Evolutionary conservation across 1,140 invertebrate genomes (phyloP), one percentile per base, ranked within the genome.

Genomic region (Olivierus martensii): DNA sequence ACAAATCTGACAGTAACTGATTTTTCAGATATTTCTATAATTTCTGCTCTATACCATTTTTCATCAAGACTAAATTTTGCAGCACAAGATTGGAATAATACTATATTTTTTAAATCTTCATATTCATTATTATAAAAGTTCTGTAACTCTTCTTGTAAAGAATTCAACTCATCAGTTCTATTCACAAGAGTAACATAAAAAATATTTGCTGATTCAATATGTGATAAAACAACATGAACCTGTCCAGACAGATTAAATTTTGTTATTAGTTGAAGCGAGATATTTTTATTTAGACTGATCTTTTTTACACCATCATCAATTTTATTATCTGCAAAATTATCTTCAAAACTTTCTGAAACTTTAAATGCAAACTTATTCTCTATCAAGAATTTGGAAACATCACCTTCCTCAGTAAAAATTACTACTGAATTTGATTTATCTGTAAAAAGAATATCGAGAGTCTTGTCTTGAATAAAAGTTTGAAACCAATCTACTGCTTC

Each of bases 11-110:
- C 78, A 2, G 80, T 81, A 11, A 78, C 82, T 17, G 81, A 77
- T 5, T 62, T 56, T 47, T 80, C 80, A 11, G 73, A 71, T 53
- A 81, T 72, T 59, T 85, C 82, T 1, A 84, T 71, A 15, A 88
- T 79, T 58, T 80, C 75, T 1, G 84, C 84, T 58, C 87, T 73
- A 62, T 87, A 89, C 85, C 84, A 91, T 2, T 68, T 65, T 38
- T 79, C 75, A 62, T 87, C 82, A 1, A 79, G 76, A 0, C 76
- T 78, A 62, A 81, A 87, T 52, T 79, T 73, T 0, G 83, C 85
- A 38, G 80, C 71, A 65, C 84, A 88, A n/a, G 47, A 42, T 19
- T 46, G 17, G 5, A 35, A 46, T 7, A 22, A 43, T 17, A 19
- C 36, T 9, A 36, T 19, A 42, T 51, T 48, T 48, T 51, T 49